These are phyloP conservation scores for Brachyrhaphis roseni DNA, from an alignment of 2,797 vertebrate species.

Conservation along the genomic window DNA sequence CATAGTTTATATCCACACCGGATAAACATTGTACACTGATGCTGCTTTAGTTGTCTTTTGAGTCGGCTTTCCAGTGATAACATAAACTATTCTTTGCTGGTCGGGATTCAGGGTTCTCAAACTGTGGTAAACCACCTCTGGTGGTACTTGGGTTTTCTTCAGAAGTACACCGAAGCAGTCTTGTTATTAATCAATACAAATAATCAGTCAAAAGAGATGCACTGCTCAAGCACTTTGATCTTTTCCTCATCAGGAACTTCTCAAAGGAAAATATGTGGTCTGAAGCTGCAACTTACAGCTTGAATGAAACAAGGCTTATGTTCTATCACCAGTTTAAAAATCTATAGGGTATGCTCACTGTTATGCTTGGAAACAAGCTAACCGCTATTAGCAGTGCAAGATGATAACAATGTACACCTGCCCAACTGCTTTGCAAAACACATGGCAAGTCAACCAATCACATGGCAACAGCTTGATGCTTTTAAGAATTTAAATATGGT, in stretches of 20 bases:
- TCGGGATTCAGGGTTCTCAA: slow-evolving; percentile 10
- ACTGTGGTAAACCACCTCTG: background rate
- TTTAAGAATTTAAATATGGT: background rate
- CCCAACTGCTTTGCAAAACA: background rate
- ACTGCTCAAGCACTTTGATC: background rate
- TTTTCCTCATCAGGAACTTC: background rate
- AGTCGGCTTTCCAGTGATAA: slow-evolving; percentile 28
- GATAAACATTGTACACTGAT: slow-evolving; percentile 38
- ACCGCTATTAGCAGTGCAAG: background rate
- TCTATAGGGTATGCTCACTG: background rate
- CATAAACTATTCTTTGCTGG: slow-evolving; percentile 44
- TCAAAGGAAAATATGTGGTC: background rate
- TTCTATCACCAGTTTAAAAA: background rate
- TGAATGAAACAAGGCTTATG: background rate
- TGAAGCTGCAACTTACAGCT: background rate
- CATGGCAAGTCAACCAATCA: background rate
- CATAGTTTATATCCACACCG: slow-evolving; percentile 33
- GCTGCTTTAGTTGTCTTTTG: slow-evolving; percentile 35
- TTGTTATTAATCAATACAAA: background rate
- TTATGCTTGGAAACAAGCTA: background rate
- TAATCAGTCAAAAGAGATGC: background rate
- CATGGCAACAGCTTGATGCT: background rate
- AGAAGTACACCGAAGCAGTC: background rate
- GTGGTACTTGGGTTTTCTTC: background rate
- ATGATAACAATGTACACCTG: background rate